A percentile compares a stretch with the other conserved stretches of the same genome.
Conservation (phyloP, 2,113 vertebrate genomes). For the Cryptomyrus ogoouensis region DNA sequence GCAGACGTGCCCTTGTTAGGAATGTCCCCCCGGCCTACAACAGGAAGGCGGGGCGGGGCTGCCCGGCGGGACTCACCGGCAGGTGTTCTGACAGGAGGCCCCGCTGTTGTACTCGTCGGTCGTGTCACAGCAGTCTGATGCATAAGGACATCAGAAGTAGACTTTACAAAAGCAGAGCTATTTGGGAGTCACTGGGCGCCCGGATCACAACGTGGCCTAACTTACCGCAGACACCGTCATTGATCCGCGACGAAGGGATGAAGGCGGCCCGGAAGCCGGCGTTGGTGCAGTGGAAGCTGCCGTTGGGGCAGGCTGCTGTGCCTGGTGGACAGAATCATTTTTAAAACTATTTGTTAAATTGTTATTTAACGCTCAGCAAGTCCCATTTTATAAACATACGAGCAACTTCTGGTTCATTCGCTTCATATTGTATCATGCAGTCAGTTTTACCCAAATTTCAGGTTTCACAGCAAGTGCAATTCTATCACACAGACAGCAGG, state of each 20-base stretch:
- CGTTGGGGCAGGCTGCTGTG: slow-evolving; percentile 79
- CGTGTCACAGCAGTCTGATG: slow-evolving; percentile 81
- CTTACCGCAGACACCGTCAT: slow-evolving; percentile 84
- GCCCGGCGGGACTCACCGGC: slow-evolving; percentile 59
- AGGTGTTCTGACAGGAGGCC: slow-evolving; percentile 74
- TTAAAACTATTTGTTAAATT: neutral
- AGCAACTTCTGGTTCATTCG: neutral
- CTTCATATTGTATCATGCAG: neutral
- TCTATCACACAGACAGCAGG: neutral
- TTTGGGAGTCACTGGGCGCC: neutral
- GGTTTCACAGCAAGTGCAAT: neutral
- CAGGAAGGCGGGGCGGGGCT: no score
- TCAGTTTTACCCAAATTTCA: neutral
- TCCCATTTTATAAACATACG: neutral
- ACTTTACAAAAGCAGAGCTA: neutral
- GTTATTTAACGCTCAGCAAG: neutral
- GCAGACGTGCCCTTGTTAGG: neutral
- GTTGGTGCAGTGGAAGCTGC: slow-evolving; percentile 82
- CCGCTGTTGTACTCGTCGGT: slow-evolving; percentile 90
- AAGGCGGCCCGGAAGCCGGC: slow-evolving; percentile 70
- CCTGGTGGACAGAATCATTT: slow-evolving; percentile 49
- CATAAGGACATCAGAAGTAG: neutral
- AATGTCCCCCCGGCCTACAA: neutral
- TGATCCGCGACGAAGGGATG: slow-evolving; percentile 77
- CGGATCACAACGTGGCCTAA: neutral